phyloP scores from a whole-genome alignment of 2,888 invertebrate genomes.

The Cantharis rufa region DNA sequence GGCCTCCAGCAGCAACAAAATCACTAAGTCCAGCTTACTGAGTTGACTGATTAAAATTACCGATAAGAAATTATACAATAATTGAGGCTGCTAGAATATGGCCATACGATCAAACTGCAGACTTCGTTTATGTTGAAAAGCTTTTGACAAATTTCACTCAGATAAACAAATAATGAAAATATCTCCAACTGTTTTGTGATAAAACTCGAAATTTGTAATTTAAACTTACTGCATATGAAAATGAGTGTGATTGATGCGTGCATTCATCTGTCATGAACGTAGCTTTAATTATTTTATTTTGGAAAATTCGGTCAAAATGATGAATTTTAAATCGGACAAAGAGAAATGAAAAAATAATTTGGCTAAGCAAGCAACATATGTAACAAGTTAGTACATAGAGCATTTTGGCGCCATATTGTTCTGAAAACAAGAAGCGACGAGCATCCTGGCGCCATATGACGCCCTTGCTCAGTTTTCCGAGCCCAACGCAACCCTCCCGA shows the following conservation, averaged over 20 bases:
- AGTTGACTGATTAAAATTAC: neutral
- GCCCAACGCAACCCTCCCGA: slow-evolving; percentile 15
- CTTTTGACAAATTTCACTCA: neutral
- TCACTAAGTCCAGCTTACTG: no score
- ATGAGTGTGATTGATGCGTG: neutral
- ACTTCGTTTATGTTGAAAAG: neutral
- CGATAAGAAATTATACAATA: neutral
- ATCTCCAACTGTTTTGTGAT: neutral
- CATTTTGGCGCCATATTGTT: slow-evolving; percentile 33
- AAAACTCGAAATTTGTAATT: neutral
- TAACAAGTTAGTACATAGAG: slow-evolving; percentile 13
- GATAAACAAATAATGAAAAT: neutral
- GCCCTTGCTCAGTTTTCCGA: slow-evolving; percentile 29
- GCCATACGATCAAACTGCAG: neutral
- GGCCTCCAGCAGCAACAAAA: no score
- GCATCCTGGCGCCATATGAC: slow-evolving; percentile 41
- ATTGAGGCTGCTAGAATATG: neutral
- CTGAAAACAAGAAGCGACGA: slow-evolving; percentile 38
- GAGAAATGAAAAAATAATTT: neutral
- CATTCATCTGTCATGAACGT: neutral
- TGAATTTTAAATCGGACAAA: neutral
- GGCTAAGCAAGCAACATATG: neutral
- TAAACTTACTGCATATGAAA: neutral
- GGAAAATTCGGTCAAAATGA: neutral
- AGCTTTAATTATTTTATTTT: neutral